A percentile compares a stretch with the other conserved stretches of the same genome.
phyloP scores from a whole-genome alignment of 2,113 vertebrate species.

The Misgurnus anguillicaudatus region DNA sequence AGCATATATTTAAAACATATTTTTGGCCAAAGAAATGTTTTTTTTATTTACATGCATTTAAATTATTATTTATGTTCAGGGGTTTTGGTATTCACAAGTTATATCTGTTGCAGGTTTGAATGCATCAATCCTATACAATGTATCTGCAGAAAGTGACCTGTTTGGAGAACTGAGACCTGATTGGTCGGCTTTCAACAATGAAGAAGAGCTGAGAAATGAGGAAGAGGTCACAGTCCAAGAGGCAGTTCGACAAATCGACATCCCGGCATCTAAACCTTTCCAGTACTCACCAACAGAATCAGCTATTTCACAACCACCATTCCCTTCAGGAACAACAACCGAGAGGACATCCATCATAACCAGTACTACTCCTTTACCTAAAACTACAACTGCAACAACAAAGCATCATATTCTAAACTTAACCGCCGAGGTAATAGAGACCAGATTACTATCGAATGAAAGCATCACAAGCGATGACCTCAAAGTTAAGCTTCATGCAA shows the following conservation, averaged over 20 bases:
- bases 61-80: background rate
- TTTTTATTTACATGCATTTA: no score
- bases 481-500: constrained; percentile 27
- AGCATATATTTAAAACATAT: no score
- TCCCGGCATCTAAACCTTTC: constrained; percentile 30
- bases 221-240: constrained; percentile 1
- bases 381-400: constrained; percentile 5
- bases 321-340: constrained; percentile 8
- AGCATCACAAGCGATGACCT: constrained; percentile 33
- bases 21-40: no score
- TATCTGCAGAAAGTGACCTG: constrained; percentile 18
- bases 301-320: background rate
- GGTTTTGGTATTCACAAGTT: background rate
- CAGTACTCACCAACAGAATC: background rate
- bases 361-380: background rate
- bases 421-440: background rate
- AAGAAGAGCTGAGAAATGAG: constrained; percentile 17
- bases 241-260: background rate
- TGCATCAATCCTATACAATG: background rate
- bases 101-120: constrained; percentile 37
- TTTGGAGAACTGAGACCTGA: constrained; percentile 33
- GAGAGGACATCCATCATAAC: constrained; percentile 1
- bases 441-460: constrained; percentile 11
- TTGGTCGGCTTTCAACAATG: background rate
- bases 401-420: background rate